These are phyloP conservation scores for Eucera pruinosa DNA, from an alignment of 2,888 invertebrate species.

Conservation along the genomic window DNA sequence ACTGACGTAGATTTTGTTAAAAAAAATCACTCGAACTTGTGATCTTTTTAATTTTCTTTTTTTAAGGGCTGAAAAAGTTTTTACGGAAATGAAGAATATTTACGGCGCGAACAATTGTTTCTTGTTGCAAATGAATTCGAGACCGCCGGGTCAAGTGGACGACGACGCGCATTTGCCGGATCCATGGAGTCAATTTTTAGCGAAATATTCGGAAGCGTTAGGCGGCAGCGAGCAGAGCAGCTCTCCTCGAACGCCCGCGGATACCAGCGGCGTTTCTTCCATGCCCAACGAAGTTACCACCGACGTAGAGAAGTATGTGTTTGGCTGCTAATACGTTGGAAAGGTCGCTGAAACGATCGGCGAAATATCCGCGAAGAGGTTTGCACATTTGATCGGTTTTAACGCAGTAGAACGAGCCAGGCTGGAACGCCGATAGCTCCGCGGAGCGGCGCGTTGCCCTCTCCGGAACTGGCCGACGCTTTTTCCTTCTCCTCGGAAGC, in stretches of 20 bases:
- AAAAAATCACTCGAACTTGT: conserved; percentile 34
- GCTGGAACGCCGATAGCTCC: conserved; percentile 80
- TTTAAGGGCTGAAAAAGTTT: conserved; percentile 94
- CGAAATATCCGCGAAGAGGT: too few species aligned
- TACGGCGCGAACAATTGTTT: conserved; percentile 96
- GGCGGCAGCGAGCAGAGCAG: conserved; percentile 85
- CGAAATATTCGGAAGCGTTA: conserved; percentile 84
- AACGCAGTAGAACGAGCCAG: conserved; percentile 81
- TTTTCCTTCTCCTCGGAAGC: conserved; percentile 78
- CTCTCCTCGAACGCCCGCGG: conserved; percentile 87
- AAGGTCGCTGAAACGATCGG: too few species aligned
- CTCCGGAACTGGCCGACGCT: conserved; percentile 78
- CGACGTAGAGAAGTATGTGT: conserved; percentile 79
- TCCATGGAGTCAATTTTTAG: conserved; percentile 93
- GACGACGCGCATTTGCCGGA: conserved; percentile 88
- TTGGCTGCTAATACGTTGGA: too few species aligned
- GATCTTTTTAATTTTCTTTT: too few species aligned
- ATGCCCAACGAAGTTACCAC: conserved; percentile 83
- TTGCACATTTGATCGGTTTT: too few species aligned
- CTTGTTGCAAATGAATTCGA: conserved; percentile 95
- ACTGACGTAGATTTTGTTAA: background rate
- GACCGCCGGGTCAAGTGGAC: conserved; percentile 86
- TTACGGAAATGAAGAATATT: conserved; percentile 93
- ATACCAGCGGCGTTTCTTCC: conserved; percentile 84
- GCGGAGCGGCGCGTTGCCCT: conserved; percentile 74